Evolutionary conservation across 2,888 invertebrate species (phyloP), one percentile per base, ranked within the genome.

Genomic region (Nysson spinosus): DNA sequence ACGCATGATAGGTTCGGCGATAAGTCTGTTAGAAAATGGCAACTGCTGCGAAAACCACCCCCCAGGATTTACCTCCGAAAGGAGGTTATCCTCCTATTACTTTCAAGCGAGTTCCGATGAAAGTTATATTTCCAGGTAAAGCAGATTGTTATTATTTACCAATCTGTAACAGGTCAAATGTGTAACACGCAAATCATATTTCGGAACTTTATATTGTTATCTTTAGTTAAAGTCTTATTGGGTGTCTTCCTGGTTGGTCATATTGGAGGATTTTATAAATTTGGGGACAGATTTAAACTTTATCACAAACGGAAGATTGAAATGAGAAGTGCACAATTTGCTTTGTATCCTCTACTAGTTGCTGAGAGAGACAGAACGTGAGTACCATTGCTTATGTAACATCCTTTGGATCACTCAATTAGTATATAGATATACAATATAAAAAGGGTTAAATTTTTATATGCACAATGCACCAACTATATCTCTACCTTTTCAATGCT

Each of bases 61-160:
- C 79, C 0, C 98, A 98, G 88, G 98, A 98, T 89, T 90, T 98
- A 91, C 98, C 98, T 82, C 98, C 98, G 66, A 88, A 91, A 52
- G 97, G 97, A 83, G 98, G 98, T 75, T 98, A 97, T 87, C 90
- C 91, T 71, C 91, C 93, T 14, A 93, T 97, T 70, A 90, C 90
- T 40, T 94, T 88, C 83, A 90, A 91, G 75, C 90, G 96, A 79
- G 87, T 93, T 79, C 83, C 73, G 68, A 60, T 84, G 14, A 72
- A 72, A 22, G 60, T 34, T 1, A 0, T 83, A 26, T 30, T 84
- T 6, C 49, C 65, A 61, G 77, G 85, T 85, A 79, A 78, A 58
- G 12, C 17, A 5, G 16, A 12, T 14, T 14, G 11, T 19, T 26
- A n/a, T 43, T 17, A 19, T 24, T 16, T 30, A 7, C 16, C 3